Base-by-base conservation (phyloP, 2,888 invertebrate species). In the Xanthorhoe spadicearia region DNA sequence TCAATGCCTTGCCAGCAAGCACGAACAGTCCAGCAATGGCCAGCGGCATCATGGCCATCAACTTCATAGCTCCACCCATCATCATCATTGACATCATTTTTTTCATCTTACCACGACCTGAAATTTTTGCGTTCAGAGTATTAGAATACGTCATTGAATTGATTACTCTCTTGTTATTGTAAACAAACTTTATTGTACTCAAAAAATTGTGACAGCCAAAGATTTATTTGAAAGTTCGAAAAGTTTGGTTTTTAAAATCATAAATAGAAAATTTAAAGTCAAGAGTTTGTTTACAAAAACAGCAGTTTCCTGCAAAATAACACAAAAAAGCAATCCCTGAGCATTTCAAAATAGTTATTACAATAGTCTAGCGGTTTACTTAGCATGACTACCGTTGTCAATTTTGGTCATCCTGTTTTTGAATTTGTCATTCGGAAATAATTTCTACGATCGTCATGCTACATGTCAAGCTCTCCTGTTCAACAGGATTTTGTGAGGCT, bases 11-110 rank as follows among this genome's bases (percentile, higher is more conserved):
- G 62, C 97, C 97, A 9, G 97, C 97, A 70, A 97, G 83, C 28
- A 97, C 87, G 92, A 97, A 97, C 8, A 97, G 94, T 10, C 96
- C 96, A 48, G 96, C 97, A 77, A 97, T 96, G 7, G 96, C 97
- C 2, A 97, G 83, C 0, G 97, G 97, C 28, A 97, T 94, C 94
- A 97, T 90, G 2, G 96, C 96, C 18, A 96, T 96, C 95, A 97
- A 95, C 87, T 97, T 97, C 94, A 97, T 97, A 4, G 96, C 96
- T 73, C 96, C 95, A 6, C 97, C 97, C 96, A 97, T 97, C 96
- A 97, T 96, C 96, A 97, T 96, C 95, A 96, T 97, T 43, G 96
- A 95, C 97, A 97, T 97, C 96, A 97, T 97, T 79, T 97, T 97
- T 94, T 97, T 97, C 96, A 97, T 97, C 87, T 97, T 96, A 2